These are phyloP conservation scores for Dinoponera quadriceps DNA, from an alignment of 1,140 invertebrate species.

Conservation along the genomic window DNA sequence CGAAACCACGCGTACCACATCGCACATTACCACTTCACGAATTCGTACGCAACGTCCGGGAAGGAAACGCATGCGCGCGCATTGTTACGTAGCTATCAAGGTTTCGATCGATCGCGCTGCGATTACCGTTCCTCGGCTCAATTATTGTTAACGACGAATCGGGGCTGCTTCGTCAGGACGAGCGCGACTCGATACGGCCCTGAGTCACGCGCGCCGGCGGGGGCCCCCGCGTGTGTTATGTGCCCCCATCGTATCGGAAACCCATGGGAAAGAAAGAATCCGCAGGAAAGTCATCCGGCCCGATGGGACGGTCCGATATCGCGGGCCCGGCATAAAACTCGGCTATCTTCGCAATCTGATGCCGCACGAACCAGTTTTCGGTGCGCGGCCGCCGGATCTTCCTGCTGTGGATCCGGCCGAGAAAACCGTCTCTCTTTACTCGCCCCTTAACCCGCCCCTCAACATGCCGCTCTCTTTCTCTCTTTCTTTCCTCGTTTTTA, in stretches of 20 bases:
- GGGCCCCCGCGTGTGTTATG: neutral
- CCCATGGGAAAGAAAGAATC: conserved; percentile 83
- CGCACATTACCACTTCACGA: too few relatives aligned
- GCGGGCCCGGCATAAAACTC: conserved; percentile 77
- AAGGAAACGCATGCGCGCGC: too few relatives aligned
- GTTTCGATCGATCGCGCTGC: too few relatives aligned
- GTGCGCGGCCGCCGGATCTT: conserved; percentile 76
- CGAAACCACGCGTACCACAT: too few relatives aligned
- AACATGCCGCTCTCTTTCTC: neutral
- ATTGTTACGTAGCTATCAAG: too few relatives aligned
- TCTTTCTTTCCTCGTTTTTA: conserved; percentile 30
- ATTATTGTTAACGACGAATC: neutral
- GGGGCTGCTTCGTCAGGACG: too few relatives aligned
- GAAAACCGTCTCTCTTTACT: conserved; percentile 51
- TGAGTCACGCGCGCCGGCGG: conserved; percentile 6
- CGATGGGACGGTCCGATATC: conserved; percentile 82
- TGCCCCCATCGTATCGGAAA: conserved; percentile 77
- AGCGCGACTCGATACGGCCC: neutral
- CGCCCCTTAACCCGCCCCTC: neutral
- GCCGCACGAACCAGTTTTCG: conserved; percentile 84
- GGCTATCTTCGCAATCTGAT: conserved; percentile 84
- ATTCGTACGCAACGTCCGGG: too few relatives aligned
- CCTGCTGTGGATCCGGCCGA: conserved; percentile 68
- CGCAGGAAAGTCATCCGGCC: conserved; percentile 82
- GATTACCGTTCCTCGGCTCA: too few relatives aligned